phyloP scores from a whole-genome alignment of 1,140 invertebrate genomes.

The Zaprionus nigranus region DNA sequence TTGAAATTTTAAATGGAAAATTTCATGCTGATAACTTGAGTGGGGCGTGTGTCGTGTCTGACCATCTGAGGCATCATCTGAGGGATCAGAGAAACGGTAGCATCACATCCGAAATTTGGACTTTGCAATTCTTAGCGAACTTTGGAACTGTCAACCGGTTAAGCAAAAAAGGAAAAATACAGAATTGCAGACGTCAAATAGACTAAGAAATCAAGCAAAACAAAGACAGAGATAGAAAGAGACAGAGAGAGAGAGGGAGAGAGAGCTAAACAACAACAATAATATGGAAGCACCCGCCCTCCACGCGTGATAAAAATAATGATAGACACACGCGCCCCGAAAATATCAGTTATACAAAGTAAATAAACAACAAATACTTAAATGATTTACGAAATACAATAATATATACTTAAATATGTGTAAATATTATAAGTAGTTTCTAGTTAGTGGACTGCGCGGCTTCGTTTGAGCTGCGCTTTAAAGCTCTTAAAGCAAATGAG shows the following conservation, averaged over 20 bases:
- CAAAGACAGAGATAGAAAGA: constrained; percentile 18
- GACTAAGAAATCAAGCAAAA: constrained; percentile 34
- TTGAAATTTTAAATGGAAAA: constrained; percentile 42
- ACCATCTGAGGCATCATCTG: constrained; percentile 34
- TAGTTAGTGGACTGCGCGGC: background rate
- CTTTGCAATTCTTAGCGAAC: constrained; percentile 46
- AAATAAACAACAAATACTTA: background rate
- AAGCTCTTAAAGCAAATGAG: background rate
- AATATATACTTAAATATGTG: too few relatives aligned
- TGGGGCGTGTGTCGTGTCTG: constrained; percentile 8
- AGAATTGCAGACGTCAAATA: constrained; percentile 63
- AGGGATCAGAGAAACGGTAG: background rate
- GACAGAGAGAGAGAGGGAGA: background rate
- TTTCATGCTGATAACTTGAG: constrained; percentile 28
- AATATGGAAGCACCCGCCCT: constrained; percentile 15
- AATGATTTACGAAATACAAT: background rate
- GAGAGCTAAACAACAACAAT: constrained; percentile 13
- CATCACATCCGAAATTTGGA: constrained; percentile 30
- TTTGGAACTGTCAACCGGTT: constrained; percentile 54
- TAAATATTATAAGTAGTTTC: background rate
- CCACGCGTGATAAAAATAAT: constrained; percentile 54
- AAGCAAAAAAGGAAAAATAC: constrained; percentile 13
- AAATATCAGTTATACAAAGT: background rate
- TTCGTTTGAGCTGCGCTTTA: background rate
- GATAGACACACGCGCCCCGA: constrained; percentile 59